Percentiles rank a stretch among this genome's conserved stretches.
Evolutionary conservation across 2,113 vertebrate genomes (phyloP).

Genomic region (Mustela lutreola): DNA sequence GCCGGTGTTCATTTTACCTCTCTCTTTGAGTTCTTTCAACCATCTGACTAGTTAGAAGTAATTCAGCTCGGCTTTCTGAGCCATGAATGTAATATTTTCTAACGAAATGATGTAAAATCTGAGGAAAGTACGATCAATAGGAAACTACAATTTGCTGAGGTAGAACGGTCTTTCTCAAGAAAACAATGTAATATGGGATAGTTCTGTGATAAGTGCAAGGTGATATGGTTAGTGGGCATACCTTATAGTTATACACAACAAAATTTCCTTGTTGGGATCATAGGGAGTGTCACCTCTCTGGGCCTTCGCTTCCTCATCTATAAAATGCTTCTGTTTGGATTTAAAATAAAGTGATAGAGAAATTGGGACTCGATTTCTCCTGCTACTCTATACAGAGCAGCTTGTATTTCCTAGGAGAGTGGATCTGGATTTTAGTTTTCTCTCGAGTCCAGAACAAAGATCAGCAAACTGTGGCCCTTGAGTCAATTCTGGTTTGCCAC

Average conservation of each 20-base stretch:
- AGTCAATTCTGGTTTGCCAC: neutral
- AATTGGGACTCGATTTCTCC: neutral
- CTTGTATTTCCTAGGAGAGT: neutral
- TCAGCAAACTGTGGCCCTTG: neutral
- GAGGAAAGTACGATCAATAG: neutral
- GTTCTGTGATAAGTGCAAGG: neutral
- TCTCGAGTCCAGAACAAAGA: neutral
- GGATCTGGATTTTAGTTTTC: neutral
- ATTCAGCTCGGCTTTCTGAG: neutral
- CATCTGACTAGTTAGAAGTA: neutral
- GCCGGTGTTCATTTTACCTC: neutral
- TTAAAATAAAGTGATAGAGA: neutral
- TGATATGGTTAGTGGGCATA: neutral
- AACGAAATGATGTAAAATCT: neutral
- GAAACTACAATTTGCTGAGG: neutral
- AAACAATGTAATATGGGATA: neutral
- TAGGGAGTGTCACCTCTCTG: neutral
- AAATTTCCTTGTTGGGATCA: neutral
- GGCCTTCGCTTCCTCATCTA: neutral
- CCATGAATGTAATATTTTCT: neutral
- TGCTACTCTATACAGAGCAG: neutral
- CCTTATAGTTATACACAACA: neutral
- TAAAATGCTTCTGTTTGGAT: neutral
- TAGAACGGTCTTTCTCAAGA: neutral
- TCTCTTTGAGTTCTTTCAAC: constrained; percentile 48